Evolutionary conservation across 2,113 vertebrate genomes (phyloP), one percentile per base, ranked within the genome.

Genomic region (Grallaria varia): DNA sequence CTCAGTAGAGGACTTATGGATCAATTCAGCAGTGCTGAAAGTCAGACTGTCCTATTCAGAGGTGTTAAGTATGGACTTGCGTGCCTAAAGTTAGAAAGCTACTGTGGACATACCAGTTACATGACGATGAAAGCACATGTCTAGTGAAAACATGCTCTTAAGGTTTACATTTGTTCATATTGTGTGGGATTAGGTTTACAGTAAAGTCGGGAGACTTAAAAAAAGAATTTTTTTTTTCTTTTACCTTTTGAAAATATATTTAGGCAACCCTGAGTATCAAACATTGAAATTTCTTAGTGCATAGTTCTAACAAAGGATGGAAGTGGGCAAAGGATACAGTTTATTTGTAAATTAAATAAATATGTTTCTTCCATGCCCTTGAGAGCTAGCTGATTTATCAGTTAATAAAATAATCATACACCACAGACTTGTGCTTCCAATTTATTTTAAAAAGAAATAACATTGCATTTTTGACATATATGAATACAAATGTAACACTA

Each of bases 401-500:
- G 88, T 97, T 97, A 97, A 96, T 93, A 96, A 97, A 97, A 97
- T 95, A 97, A 95, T 96, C 97, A 95, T 95, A 97, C 50, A 93
- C 80, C 40, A 93, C 85, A 96, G 96, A 88, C 84, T 95, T 82
- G 95, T 88, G 60, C 84, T 97, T 97, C 69, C 68, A 96, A 96
- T 97, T 97, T 96, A 96, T 96, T 96, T 97, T 91, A 52, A 91
- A 97, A 97, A 97, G 89, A 94, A 95, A 95, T 95, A 97, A 95
- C 78, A 95, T 52, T 93, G 68, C 86, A 87, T 97, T 97, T 97
- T 95, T 95, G 87, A 96, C 95, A 66, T 75, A 92, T 95, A 95
- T 96, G 87, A 96, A 96, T 96, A 92, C 96, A 96, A 98, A 97
- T 90, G 40, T 88, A 97, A 86, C 95, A 85, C 95, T 50, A 95